Evolutionary conservation across 1,140 invertebrate species (phyloP), one percentile per base, ranked within the genome.

Genomic region (Sesamia nonagrioides): DNA sequence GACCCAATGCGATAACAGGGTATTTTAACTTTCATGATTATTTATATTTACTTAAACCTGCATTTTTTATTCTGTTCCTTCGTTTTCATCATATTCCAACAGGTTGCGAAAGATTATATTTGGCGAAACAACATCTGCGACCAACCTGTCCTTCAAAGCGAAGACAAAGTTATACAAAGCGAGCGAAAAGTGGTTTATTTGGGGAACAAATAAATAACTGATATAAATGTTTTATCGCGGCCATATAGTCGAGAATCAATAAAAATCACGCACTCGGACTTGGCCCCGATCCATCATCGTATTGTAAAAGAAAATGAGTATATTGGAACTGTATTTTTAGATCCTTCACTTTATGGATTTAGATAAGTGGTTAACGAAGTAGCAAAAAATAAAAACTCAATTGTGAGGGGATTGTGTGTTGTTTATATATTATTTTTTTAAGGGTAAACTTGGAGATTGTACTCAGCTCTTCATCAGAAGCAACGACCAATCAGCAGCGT

Each of bases 191-290:
- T 45, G 52, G 21, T 48, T 18, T 75, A 63, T 66, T 77, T 68
- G 9, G 0, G 33, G 17, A 52, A 68, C 45, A 77, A 77, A 77
- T 77, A 77, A 77, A 66, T 77, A 68, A 54, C 50, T n/a, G n/a
- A 54, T 56, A 77, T 77, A 77, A 77, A 77, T 77, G 18, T 77
- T 66, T 77, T 77, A 77, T 18, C 74, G 60, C 60, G 11, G 42
- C 11, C n/a, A 48, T 60, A 61, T 61, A 61, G 56, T 61, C 56
- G 45, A 54, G 61, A 66, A 77, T 77, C 74, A 66, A 77, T 77
- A 77, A 77, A 77, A 77, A 77, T 54, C 21, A 76, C 13, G 42
- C 61, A 77, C 61, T 77, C n/a, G 60, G 45, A 68, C 21, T 77
- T 77, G 74, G 74, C 74, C 21, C 5, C 52, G 61, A 77, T 77